Evolutionary conservation across 2,888 invertebrate species (phyloP).

Genomic region (Yponomeuta sedellus): DNA sequence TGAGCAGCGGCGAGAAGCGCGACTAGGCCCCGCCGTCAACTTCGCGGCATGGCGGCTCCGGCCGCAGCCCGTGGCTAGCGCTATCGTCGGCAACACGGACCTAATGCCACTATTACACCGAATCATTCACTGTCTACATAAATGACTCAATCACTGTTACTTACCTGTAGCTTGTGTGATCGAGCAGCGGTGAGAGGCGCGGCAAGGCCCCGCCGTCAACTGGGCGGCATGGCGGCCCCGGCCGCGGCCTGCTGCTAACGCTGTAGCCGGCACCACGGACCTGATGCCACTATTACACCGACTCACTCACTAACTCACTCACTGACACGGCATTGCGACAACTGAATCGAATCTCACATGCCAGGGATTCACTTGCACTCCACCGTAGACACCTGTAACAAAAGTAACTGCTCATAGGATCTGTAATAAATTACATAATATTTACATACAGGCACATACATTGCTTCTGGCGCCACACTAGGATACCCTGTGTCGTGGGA

Average conservation of each 20-base stretch:
- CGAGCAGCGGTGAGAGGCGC: constrained; percentile 65
- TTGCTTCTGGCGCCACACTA: too few species aligned
- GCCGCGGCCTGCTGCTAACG: constrained; percentile 32
- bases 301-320: constrained; percentile 7
- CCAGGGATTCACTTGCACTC: constrained; percentile 39
- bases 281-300: background rate
- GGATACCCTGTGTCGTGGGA: too few species aligned
- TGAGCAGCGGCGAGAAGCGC: constrained; percentile 64
- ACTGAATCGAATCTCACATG: constrained; percentile 23
- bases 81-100: too few species aligned
- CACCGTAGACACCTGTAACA: constrained; percentile 56
- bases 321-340: background rate
- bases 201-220: constrained; percentile 69
- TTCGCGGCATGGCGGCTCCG: constrained; percentile 54
- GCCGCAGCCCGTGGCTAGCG: constrained; percentile 20
- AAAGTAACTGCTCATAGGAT: constrained; percentile 16
- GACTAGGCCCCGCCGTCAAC: constrained; percentile 69
- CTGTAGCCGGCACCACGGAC: constrained; percentile 24
- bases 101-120: background rate
- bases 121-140: background rate
- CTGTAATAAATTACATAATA: too few species aligned
- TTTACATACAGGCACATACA: too few species aligned
- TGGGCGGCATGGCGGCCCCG: constrained; percentile 52
- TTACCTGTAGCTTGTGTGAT: constrained; percentile 55
- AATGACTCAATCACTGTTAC: too few species aligned